phyloP scores from a whole-genome alignment of 2,888 invertebrate genomes.

The Pollenia labialis region DNA sequence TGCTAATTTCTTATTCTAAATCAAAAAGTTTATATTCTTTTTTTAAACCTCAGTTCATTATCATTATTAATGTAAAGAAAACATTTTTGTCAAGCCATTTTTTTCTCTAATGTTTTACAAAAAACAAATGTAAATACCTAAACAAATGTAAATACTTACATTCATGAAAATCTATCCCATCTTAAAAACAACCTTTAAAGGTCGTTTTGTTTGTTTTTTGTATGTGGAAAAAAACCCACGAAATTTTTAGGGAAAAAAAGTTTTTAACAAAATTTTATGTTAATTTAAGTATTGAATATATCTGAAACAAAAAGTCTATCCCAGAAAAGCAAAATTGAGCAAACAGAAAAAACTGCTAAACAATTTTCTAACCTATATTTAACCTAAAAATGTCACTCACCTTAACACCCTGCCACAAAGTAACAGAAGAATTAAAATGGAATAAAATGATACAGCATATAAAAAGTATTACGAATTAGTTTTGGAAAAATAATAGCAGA shows the following conservation, averaged over 20 bases:
- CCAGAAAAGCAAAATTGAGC: conserved; percentile 18
- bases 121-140: not conserved
- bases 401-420: conserved; percentile 63
- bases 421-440: conserved; percentile 32
- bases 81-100: not conserved
- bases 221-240: too few species aligned
- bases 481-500: not conserved
- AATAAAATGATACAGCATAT: conserved; percentile 40
- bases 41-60: conserved; percentile 4
- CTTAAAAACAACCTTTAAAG: conserved; percentile 67
- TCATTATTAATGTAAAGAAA: conserved; percentile 6
- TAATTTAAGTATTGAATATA: conserved; percentile 38
- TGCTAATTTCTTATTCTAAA: not conserved
- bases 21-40: not conserved
- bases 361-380: conserved; percentile 71
- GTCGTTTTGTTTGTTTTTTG: conserved; percentile 54
- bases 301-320: conserved; percentile 51
- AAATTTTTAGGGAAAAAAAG: not conserved
- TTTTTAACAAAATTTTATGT: not conserved
- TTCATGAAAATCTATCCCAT: conserved; percentile 13
- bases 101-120: not conserved
- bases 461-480: conserved; percentile 8
- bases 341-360: not conserved
- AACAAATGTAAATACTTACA: conserved; percentile 19
- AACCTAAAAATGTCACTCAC: conserved; percentile 73